Evolutionary conservation across 1,140 invertebrate genomes (phyloP).

Genomic region (Ceratitis capitata): DNA sequence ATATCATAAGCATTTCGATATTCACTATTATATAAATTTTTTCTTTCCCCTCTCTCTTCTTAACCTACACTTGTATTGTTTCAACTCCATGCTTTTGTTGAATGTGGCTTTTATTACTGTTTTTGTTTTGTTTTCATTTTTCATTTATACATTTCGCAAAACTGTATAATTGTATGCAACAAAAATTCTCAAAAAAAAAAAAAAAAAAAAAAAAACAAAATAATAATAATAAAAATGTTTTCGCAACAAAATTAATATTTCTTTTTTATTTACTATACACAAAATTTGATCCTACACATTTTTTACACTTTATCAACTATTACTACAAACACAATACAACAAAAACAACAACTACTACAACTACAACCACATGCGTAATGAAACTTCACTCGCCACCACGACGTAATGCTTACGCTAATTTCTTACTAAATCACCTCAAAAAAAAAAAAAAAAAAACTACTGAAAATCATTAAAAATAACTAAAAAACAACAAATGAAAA

Average conservation of each 20-base stretch:
- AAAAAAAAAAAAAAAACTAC: slow-evolving; percentile 23
- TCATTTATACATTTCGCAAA: neutral
- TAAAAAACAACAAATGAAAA: slow-evolving; percentile 23
- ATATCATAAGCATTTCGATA: neutral
- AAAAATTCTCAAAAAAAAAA: neutral
- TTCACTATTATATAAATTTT: slow-evolving; percentile 9
- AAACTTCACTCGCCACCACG: slow-evolving; percentile 2
- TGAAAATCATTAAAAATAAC: slow-evolving; percentile 38
- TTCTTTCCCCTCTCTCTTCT: slow-evolving; percentile 14
- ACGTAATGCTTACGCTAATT: neutral
- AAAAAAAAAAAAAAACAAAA: neutral
- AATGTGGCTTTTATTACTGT: slow-evolving; percentile 11
- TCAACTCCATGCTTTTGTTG: neutral
- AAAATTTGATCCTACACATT: neutral
- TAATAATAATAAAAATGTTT: slow-evolving; percentile 21
- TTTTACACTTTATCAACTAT: neutral
- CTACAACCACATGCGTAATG: neutral
- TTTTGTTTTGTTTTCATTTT: neutral
- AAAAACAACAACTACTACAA: neutral
- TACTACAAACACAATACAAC: neutral
- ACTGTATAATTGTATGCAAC: neutral
- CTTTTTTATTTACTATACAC: slow-evolving; percentile 16
- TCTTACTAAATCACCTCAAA: neutral
- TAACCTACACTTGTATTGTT: slow-evolving; percentile 1
- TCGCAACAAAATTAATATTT: slow-evolving; percentile 37